Base-by-base conservation (phyloP, 92 coral and sea anemone species). In the Paragorgia papillata region DNA sequence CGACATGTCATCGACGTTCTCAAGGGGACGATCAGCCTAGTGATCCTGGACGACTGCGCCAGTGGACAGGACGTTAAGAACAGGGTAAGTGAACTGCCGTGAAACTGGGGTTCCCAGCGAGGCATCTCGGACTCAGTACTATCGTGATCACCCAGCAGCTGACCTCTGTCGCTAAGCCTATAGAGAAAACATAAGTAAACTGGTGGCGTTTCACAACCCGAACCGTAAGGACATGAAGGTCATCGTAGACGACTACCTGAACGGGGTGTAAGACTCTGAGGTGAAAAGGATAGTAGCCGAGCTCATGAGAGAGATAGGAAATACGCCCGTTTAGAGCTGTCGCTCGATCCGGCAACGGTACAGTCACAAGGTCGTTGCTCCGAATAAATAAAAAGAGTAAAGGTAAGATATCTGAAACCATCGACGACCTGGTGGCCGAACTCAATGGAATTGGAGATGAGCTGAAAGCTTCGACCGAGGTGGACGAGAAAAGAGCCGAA, bases 61-160 rank as follows among this genome's bases (percentile, higher is more conserved):
- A 51, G 40, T 70, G 19, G 60, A 0, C 32, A 12, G 19, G 60
- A 44, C 20, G 76, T 69, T 0, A 69, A 69, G 34, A 28, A 9
- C 22, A 20, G 76, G 44, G 46, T 35, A 0, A 69, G 76, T 44
- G 59, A 69, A 7, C 41, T 75, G n/a, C n/a, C 31, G 63, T 57
- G 6, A 10, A 75, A 24, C 32, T 75, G 17, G 80, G 55, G 32
- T 75, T 75, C 33, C 19, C 54, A n/a, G 80, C 69, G n/a, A 35
- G 69, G 57, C 80, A 75, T 39, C n/a, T n/a, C 39, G 50, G 34
- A 24, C 54, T 75, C 12, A 19, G 53, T 15, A 49, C 66, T 35
- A 75, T 57, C 37, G 80, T 59, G 48, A 33, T 75, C 20, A 75
- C 80, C 2, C 80, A 75, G 57, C 80, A 75, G 48, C 21, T 75